Evolutionary conservation across 2,797 vertebrate genomes (phyloP).

Genomic region (Sebastes trivittatus): DNA sequence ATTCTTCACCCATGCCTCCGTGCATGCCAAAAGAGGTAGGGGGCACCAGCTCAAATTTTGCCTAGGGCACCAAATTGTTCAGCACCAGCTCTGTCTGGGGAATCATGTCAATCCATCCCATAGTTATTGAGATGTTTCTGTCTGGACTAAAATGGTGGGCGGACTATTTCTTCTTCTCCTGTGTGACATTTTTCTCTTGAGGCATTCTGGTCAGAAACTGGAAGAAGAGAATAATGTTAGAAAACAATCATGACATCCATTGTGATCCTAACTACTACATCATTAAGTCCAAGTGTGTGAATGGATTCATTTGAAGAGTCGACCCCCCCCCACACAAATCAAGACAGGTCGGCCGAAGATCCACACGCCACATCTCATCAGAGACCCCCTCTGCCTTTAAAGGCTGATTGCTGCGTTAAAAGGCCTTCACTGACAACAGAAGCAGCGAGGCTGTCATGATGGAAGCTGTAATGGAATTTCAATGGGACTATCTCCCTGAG

Average conservation of each 20-base stretch:
- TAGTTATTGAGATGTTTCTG: not conserved
- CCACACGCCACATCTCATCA: constrained; percentile 62
- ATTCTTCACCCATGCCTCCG: too few species aligned
- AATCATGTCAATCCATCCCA: not conserved
- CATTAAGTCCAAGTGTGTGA: constrained; percentile 48
- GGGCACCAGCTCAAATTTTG: too few species aligned
- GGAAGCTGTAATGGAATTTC: constrained; percentile 78
- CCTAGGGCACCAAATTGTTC: too few species aligned
- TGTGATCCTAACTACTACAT: constrained; percentile 24
- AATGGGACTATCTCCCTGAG: constrained; percentile 74
- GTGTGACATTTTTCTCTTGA: constrained; percentile 4
- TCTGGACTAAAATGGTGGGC: not conserved
- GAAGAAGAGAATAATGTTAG: not conserved
- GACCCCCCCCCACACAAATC: constrained; percentile 48
- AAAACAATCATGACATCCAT: constrained; percentile 39
- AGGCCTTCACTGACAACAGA: constrained; percentile 72
- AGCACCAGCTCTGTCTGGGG: too few species aligned
- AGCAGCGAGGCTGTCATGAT: constrained; percentile 60
- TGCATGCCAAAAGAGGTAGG: too few species aligned
- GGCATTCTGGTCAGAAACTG: constrained; percentile 4
- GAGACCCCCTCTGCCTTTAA: constrained; percentile 44
- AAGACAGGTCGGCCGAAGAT: constrained; percentile 35
- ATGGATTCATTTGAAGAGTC: constrained; percentile 44
- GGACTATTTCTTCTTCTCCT: not conserved
- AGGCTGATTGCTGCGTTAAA: constrained; percentile 72